phyloP scores from a whole-genome alignment of 1,140 invertebrate genomes.

The Nephila pilipes region DNA sequence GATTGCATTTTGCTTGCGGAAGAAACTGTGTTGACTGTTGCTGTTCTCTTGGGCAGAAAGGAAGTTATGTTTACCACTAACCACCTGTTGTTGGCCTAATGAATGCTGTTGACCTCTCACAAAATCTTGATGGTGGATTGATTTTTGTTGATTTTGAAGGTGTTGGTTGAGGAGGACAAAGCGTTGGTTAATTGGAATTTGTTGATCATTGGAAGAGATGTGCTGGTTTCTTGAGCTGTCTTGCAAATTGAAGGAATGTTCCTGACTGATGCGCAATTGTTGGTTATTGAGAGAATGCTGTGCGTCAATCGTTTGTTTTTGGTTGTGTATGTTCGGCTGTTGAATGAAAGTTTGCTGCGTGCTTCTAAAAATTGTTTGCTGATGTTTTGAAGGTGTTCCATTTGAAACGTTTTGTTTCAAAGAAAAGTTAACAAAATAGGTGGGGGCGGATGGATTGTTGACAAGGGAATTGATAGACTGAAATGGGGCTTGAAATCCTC shows the following conservation, averaged over 20 bases:
- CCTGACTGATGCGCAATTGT: background rate
- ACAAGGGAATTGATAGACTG: background rate
- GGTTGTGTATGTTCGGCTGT: background rate
- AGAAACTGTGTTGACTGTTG: background rate
- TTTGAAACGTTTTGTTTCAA: background rate
- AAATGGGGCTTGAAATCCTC: background rate
- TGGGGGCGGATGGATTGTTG: background rate
- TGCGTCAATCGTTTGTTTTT: background rate
- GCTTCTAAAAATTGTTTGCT: background rate
- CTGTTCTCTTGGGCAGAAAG: background rate
- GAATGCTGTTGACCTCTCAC: background rate
- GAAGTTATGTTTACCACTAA: too few species aligned
- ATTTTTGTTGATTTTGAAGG: background rate
- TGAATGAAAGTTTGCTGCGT: background rate
- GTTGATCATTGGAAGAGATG: too few species aligned
- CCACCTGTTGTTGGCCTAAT: background rate
- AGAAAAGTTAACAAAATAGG: background rate
- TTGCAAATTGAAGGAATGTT: background rate
- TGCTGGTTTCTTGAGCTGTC: background rate
- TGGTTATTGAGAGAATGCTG: background rate
- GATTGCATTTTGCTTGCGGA: too few species aligned
- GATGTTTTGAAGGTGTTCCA: background rate
- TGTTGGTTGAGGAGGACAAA: too few species aligned
- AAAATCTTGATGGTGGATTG: background rate
- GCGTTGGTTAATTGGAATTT: too few species aligned